Base-by-base conservation (phyloP, 1,140 invertebrate species). In the Drosophila sproati region DNA sequence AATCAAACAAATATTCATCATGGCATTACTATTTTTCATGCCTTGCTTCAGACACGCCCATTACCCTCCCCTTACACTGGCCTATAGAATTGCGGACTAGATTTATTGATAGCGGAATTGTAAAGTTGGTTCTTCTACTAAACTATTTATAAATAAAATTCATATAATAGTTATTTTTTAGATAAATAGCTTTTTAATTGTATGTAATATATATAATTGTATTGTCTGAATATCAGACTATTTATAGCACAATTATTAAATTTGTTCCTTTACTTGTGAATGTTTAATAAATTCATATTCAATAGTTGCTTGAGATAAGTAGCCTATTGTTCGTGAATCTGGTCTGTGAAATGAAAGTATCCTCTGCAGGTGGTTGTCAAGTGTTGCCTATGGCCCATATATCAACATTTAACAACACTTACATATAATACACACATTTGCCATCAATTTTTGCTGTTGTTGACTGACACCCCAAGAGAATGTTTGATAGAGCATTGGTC, bases 1-100 rank as follows among this genome's bases (percentile, higher is more conserved):
- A 89, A 89, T 89, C 85, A 77, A 61, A 68, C 76, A 64, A 57
- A 83, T 77, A 59, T 62, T 71, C 47, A 62, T 57, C 54, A 50
- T 57, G 39, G 1, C 5, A n/a, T 45, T 37, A 47, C 59, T 77
- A 83, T 86, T 75, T 80, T 66, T 66, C 52, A 64, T 54, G 57
- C 34, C 57, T 55, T 41, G 39, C 4, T 12, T 20, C 8, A 10
- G 37, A 37, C 52, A 12, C n/a, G 8, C 41, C 35, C 31, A 29
- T 31, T 37, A 6, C 28, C 59, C 59, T 20, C 12, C 28, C 31
- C 29, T 7, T 61, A 75, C 62, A 69, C 72, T 83, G 31, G 41
- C 43, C 69, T 39, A 51, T 60, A 56, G 41, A 71, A 20, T 29
- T 32, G 4, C 3, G 32, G 56, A 57, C 31, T n/a, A n/a, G n/a